phyloP scores from a whole-genome alignment of 2,888 invertebrate species.

The Ommatoiulus sabulosus region DNA sequence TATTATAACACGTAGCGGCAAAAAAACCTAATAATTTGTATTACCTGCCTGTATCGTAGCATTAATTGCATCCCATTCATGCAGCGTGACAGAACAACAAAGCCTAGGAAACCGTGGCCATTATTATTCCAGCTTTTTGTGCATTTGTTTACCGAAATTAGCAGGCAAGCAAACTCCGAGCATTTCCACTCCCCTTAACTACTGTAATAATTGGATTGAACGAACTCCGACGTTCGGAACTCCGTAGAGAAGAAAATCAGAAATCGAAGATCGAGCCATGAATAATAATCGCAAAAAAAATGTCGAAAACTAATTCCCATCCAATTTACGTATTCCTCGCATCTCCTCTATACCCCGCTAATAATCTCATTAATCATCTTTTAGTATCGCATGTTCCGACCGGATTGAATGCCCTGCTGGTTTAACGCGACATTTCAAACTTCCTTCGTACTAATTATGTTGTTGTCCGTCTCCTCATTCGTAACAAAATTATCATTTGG shows the following conservation, averaged over 20 bases:
- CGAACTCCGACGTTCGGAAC: background rate
- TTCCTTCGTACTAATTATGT: background rate
- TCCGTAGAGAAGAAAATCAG: background rate
- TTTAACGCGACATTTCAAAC: background rate
- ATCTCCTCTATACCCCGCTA: background rate
- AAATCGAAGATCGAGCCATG: background rate
- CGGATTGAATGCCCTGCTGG: background rate
- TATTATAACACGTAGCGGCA: background rate
- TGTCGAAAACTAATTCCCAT: background rate
- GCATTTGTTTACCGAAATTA: conserved; percentile 15
- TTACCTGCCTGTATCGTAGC: background rate
- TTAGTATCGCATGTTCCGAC: background rate
- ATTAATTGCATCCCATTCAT: background rate
- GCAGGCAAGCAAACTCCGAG: background rate
- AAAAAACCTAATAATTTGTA: background rate
- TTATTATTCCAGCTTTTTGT: background rate
- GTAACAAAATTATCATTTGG: background rate
- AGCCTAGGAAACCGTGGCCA: background rate
- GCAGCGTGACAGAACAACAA: conserved; percentile 2
- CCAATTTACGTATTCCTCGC: background rate
- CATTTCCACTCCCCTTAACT: background rate
- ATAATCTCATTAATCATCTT: background rate
- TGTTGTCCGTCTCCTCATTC: background rate
- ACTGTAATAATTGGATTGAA: background rate
- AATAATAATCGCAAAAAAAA: background rate